Evolutionary conservation across 2,888 invertebrate species (phyloP).

Genomic region (Hydriomena furcata): DNA sequence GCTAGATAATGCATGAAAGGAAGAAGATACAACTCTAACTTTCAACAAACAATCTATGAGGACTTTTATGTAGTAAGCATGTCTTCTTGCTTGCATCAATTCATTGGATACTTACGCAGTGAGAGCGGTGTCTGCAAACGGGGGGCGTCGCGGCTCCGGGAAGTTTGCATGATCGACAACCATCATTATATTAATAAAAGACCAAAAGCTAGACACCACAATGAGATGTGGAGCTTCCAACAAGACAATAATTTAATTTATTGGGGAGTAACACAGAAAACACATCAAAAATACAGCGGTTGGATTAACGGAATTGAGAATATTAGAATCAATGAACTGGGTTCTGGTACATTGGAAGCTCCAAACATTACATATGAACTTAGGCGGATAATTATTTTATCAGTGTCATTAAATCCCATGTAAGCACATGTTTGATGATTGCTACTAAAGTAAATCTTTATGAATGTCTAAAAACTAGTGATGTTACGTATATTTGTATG

Average conservation of each 20-base stretch:
- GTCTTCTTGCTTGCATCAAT: slow-evolving; percentile 74
- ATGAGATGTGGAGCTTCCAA: slow-evolving; percentile 60
- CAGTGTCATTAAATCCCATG: slow-evolving; percentile 42
- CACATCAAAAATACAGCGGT: background rate
- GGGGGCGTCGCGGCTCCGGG: slow-evolving; percentile 72
- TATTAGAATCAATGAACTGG: background rate
- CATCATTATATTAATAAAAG: slow-evolving; percentile 81
- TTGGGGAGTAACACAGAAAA: background rate
- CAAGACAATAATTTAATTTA: slow-evolving; percentile 21
- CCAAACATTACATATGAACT: slow-evolving; percentile 42
- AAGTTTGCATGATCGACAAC: slow-evolving; percentile 82
- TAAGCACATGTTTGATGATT: slow-evolving; percentile 48
- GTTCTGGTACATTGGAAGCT: slow-evolving; percentile 42
- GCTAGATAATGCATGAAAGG: slow-evolving; percentile 70
- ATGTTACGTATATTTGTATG: slow-evolving; percentile 11
- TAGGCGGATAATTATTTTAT: slow-evolving; percentile 34
- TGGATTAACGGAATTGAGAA: background rate
- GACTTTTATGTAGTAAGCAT: slow-evolving; percentile 61
- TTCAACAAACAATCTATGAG: slow-evolving; percentile 71
- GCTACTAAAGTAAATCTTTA: slow-evolving; percentile 30
- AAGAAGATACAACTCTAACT: slow-evolving; percentile 66
- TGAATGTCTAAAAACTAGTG: slow-evolving; percentile 14
- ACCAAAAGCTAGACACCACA: slow-evolving; percentile 71
- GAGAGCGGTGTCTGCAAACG: slow-evolving; percentile 65
- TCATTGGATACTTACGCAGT: slow-evolving; percentile 75